These are phyloP conservation scores for Camponotus vicinus DNA, from an alignment of 1,140 invertebrate genomes.

Conservation along the genomic window DNA sequence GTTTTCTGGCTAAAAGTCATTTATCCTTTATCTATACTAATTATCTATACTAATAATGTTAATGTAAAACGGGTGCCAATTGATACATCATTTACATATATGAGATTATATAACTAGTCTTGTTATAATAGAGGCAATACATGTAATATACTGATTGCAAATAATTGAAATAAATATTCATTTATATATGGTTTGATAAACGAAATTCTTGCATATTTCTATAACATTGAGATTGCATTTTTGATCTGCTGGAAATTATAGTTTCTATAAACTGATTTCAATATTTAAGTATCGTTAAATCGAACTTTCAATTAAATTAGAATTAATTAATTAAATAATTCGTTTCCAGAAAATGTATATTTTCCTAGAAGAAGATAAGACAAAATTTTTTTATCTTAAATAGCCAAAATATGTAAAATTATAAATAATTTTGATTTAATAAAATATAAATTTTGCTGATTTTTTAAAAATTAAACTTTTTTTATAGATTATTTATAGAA, in stretches of 20 bases:
- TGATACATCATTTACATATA: neutral
- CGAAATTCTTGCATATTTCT: neutral
- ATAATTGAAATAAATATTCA: conserved; percentile 25
- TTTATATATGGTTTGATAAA: neutral
- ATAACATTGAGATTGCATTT: neutral
- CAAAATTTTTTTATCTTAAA: too few species aligned
- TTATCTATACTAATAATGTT: neutral
- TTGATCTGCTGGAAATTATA: neutral
- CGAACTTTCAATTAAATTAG: too few species aligned
- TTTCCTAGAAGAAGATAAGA: too few species aligned
- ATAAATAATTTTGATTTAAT: too few species aligned
- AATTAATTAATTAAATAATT: too few species aligned
- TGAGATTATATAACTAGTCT: neutral
- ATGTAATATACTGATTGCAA: conserved; percentile 22
- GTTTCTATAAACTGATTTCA: neutral
- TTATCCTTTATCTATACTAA: neutral
- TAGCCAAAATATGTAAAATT: too few species aligned
- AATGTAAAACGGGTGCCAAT: conserved; percentile 4
- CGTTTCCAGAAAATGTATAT: too few species aligned
- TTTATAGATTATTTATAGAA: too few species aligned
- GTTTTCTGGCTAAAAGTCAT: conserved; percentile 75
- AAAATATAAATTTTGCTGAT: too few species aligned
- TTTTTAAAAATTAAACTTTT: too few species aligned
- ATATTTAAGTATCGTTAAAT: too few species aligned
- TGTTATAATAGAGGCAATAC: neutral